Base-by-base conservation (phyloP, 2,797 vertebrate species). In the Gymnodraco acuticeps region DNA sequence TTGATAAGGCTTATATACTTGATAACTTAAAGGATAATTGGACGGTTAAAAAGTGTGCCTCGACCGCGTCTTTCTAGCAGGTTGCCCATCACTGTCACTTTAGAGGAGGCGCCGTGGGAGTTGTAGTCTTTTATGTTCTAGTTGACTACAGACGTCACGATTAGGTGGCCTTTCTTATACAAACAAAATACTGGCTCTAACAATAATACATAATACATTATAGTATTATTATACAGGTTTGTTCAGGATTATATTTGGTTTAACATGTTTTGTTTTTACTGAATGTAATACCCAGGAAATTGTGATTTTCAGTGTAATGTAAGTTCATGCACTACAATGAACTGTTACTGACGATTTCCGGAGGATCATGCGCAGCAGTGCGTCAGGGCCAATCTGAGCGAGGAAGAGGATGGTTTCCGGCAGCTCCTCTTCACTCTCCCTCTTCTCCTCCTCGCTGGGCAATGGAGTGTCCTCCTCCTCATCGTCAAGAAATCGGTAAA, bases 341-440 rank as follows among this genome's bases (percentile, higher is more conserved):
- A 17, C 13, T 2, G 9, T 41, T 75, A 91, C 97, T 97, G 87
- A 99, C 98, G 94, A 95, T 92, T 99, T 99, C 87, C 96, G 95
- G 80, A 99, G 96, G 88, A 98, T 97, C 97, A 99, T 99, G 84
- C 98, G 96, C 95, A 99, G 97, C 86, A 98, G 96, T 73, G 98
- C 97, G 11, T 99, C 98, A 0, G 98, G 97, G 62, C 98, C 98
- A 62, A 96, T 97, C 94, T 98, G 98, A 23, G 97, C 97, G 9
- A 99, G 95, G 75, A 98, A 94, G 61, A 99, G 96, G 91, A 98
- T 95, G 75, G 96, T 98, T 87, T 99, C 98, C 47, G 98, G 97
- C 31, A 99, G 89, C 83, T 99, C 98, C 67, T 99, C 98, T 51
- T 99, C 98, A 73, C 96, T 97, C 83, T 99, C 97, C 75, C 96